Percentiles rank a stretch among this genome's conserved stretches.
These are phyloP conservation scores for Drosophila santomea DNA, from an alignment of 1,140 invertebrate species.

Conservation along the genomic window DNA sequence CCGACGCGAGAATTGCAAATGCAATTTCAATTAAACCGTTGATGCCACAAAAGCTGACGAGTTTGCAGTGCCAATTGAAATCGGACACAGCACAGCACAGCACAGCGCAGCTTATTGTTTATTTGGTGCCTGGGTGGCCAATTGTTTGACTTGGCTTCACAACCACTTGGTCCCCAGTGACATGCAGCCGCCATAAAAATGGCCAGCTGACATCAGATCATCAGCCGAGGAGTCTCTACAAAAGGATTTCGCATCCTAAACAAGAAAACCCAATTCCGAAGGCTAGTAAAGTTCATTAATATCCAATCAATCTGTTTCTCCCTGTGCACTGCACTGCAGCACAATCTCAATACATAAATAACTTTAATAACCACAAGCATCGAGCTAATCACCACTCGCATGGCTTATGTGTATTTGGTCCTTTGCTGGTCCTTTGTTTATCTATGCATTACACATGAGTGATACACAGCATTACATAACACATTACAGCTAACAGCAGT, in stretches of 20 bases:
- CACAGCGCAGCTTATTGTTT: conserved; percentile 56
- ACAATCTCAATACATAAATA: conserved; percentile 11
- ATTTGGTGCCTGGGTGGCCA: conserved; percentile 20
- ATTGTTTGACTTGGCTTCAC: conserved; percentile 23
- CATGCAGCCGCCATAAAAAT: conserved; percentile 19
- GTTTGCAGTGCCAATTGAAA: conserved; percentile 41
- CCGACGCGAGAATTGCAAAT: conserved; percentile 56
- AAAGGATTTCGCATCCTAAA: not conserved
- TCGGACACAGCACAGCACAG: conserved; percentile 27
- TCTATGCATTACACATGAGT: conserved; percentile 36
- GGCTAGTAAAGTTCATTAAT: too few species aligned
- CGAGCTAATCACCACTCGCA: not conserved
- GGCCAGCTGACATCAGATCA: conserved; percentile 9
- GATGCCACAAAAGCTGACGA: conserved; percentile 48
- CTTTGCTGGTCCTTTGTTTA: conserved; percentile 15
- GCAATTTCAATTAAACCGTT: conserved; percentile 79
- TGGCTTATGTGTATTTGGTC: not conserved
- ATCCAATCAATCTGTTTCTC: too few species aligned
- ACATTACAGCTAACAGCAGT: not conserved
- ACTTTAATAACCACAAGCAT: not conserved
- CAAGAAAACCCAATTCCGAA: not conserved
- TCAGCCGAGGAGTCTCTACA: not conserved
- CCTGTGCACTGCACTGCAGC: not conserved
- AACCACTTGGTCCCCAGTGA: not conserved
- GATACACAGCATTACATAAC: conserved; percentile 10